phyloP scores from a whole-genome alignment of 2,888 invertebrate genomes.

The Crematogaster levior region DNA sequence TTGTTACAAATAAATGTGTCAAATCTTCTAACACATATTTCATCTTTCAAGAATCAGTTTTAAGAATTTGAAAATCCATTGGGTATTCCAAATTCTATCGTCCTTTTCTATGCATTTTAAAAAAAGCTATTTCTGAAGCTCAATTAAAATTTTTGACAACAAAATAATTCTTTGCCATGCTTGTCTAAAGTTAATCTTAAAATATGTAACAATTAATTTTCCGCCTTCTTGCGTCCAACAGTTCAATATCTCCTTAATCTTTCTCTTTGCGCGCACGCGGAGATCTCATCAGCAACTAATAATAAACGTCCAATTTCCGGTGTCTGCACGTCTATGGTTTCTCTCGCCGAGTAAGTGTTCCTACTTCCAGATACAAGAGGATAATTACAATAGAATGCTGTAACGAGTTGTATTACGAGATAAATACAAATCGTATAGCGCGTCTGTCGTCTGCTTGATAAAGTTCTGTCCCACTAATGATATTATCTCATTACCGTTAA shows the following conservation, averaged over 20 bases:
- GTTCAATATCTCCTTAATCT: conserved; percentile 3
- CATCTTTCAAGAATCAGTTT: neutral
- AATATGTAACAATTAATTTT: neutral
- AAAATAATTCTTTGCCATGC: neutral
- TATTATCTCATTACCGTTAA: conserved; percentile 44
- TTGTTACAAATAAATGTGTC: neutral
- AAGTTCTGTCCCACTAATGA: conserved; percentile 31
- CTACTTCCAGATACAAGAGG: conserved; percentile 39
- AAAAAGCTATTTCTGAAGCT: neutral
- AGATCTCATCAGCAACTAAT: conserved; percentile 14
- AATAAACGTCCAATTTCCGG: conserved; percentile 31
- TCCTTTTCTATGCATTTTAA: neutral
- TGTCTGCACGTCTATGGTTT: conserved; percentile 24
- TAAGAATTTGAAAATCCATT: neutral
- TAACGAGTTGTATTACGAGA: conserved; percentile 41
- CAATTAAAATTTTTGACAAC: neutral
- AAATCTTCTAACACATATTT: neutral
- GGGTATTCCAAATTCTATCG: neutral
- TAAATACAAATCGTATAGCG: conserved; percentile 9
- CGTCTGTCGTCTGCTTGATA: conserved; percentile 16
- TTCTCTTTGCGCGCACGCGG: neutral
- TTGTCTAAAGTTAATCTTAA: neutral
- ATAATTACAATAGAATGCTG: conserved; percentile 39
- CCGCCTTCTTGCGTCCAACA: neutral
- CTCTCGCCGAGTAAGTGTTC: conserved; percentile 10